These are phyloP conservation scores for Idaea aversata DNA, from an alignment of 2,888 invertebrate species.

Conservation along the genomic window DNA sequence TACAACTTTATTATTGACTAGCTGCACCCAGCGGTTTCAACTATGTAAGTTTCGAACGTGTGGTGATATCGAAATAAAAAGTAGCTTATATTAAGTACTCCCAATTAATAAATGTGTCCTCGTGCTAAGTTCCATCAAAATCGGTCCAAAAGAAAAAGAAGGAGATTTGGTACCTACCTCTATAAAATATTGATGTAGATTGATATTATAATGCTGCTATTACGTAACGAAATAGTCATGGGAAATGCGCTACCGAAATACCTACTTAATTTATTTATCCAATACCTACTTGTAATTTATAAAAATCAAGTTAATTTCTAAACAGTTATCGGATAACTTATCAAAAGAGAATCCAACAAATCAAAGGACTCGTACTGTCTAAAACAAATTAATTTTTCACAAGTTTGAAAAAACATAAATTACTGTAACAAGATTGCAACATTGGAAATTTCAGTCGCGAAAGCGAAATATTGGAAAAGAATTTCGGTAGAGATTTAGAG, in stretches of 20 bases:
- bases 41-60: too few relatives aligned
- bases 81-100: too few relatives aligned
- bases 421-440: slow-evolving; percentile 19
- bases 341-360: not conserved
- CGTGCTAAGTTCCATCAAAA: too few relatives aligned
- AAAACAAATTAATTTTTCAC: not conserved
- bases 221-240: not conserved
- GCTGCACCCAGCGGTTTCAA: too few relatives aligned
- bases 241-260: too few relatives aligned
- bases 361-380: not conserved
- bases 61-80: too few relatives aligned
- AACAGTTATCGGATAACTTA: not conserved
- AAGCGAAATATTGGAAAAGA: slow-evolving; percentile 27
- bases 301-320: not conserved
- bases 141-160: too few relatives aligned
- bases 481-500: slow-evolving; percentile 17
- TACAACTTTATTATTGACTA: not conserved
- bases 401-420: not conserved
- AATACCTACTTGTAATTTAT: too few relatives aligned
- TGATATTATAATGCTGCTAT: not conserved
- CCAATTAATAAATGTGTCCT: too few relatives aligned
- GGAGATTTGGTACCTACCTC: too few relatives aligned
- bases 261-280: too few relatives aligned
- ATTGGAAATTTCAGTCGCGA: slow-evolving; percentile 25
- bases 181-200: not conserved